Evolutionary conservation across 2,888 invertebrate genomes (phyloP), one percentile per base, ranked within the genome.

Genomic region (Anthophora plumipes): DNA sequence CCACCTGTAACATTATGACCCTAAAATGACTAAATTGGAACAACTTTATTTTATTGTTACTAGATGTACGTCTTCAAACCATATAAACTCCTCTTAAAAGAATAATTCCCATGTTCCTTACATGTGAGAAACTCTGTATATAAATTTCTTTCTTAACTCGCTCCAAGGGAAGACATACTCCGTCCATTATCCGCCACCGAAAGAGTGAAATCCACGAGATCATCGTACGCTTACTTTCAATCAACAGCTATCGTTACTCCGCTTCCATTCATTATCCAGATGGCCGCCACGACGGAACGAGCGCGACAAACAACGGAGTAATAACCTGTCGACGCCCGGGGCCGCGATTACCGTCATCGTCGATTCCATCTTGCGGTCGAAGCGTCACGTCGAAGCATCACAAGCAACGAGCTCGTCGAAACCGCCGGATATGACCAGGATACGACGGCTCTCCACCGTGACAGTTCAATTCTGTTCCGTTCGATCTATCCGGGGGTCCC

Each of bases 191-290:
- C 31, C 1, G 31, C 31, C 4, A 1, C 31, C 1, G 31, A 31
- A 31, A 31, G 31, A 31, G 31, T 31, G 31, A 31, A 1, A 31
- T 31, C 31, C 31, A 1, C 31, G 31, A 31, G 31, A 31, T 71
- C 61, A 14, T 17, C 39, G 37, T 22, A 22, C 59, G 46, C 60
- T 60, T 66, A 55, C 54, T 48, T 77, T 73, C 66, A 61, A 74
- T 77, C 52, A 61, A 60, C 52, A 41, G 50, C 54, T 39, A 20
- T 0, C 4, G 17, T 55, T 9, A 12, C 46, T 20, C 48, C 60
- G 60, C 31, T 66, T 61, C 41, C 74, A 67, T 74, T 77, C 60
- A 55, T 77, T 77, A 77, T 61, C 46, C 60, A 4, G 52, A 66
- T 67, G 74, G 37, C 54, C 25, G 46, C 14, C 17, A 22, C 46